These are phyloP conservation scores for Prionace glauca DNA, from an alignment of 2,797 vertebrate genomes.

Conservation along the genomic window DNA sequence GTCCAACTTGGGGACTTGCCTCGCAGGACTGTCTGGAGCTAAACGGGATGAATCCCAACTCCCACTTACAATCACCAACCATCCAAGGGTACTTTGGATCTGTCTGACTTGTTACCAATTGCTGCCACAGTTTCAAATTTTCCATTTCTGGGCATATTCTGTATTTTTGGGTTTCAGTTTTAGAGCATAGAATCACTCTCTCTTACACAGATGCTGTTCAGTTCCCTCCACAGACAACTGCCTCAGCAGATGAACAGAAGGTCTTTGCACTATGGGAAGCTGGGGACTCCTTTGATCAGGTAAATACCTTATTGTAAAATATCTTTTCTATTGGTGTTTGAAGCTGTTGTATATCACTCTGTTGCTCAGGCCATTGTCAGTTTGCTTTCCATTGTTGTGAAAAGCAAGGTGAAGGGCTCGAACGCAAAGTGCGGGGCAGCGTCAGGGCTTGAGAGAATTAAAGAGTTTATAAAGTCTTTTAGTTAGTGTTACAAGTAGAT, in stretches of 20 bases:
- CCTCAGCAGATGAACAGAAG: slow-evolving; percentile 86
- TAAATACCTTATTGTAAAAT: slow-evolving; percentile 48
- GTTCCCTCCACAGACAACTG: slow-evolving; percentile 89
- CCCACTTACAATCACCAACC: background rate
- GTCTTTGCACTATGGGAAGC: slow-evolving; percentile 93
- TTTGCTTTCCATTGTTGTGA: background rate
- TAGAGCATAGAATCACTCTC: background rate
- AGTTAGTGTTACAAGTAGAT: no score
- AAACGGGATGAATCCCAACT: background rate
- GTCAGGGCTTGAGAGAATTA: background rate
- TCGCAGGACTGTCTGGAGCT: background rate
- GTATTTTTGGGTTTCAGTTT: background rate
- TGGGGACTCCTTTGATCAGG: slow-evolving; percentile 85
- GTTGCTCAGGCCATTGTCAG: background rate
- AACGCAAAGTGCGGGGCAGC: background rate
- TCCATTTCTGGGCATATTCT: background rate
- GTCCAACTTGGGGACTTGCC: background rate
- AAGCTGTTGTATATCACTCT: background rate
- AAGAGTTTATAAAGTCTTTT: no score
- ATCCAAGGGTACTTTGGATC: background rate
- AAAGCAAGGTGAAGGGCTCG: background rate
- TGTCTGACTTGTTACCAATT: background rate
- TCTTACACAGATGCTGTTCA: slow-evolving; percentile 47
- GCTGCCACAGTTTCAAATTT: background rate
- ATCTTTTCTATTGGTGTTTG: background rate